These are phyloP conservation scores for Falcaria lacertinaria DNA, from an alignment of 2,888 invertebrate species.

Conservation along the genomic window DNA sequence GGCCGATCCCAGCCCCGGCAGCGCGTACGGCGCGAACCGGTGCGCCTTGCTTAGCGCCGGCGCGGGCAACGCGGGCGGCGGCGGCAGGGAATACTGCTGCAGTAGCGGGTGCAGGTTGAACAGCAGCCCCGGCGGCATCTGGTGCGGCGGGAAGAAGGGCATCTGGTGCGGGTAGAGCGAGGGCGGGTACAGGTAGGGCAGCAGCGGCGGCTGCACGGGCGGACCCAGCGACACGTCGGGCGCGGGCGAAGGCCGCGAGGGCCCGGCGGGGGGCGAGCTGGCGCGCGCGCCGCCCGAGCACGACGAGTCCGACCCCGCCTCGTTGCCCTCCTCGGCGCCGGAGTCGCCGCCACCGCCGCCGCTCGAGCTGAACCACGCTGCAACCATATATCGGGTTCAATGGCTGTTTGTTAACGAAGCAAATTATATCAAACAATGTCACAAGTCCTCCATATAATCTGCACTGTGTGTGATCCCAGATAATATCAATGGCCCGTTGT, in stretches of 20 bases:
- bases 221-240: constrained; percentile 97
- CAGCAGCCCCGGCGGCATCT: constrained; percentile 90
- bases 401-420: too few species aligned
- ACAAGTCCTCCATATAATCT: too few species aligned
- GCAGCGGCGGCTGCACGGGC: constrained; percentile 93
- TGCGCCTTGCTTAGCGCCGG: constrained; percentile 83
- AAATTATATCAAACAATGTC: too few species aligned
- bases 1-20: constrained; percentile 89
- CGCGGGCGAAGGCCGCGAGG: constrained; percentile 86
- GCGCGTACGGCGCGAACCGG: constrained; percentile 93
- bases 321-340: constrained; percentile 82
- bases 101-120: constrained; percentile 94
- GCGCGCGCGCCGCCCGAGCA: constrained; percentile 83
- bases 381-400: constrained; percentile 19
- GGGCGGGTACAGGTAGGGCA: constrained; percentile 95
- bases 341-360: constrained; percentile 79
- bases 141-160: constrained; percentile 86
- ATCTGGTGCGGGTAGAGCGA: constrained; percentile 86
- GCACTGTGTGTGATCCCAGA: too few species aligned
- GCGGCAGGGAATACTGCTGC: constrained; percentile 91
- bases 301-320: constrained; percentile 85
- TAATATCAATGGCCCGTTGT: too few species aligned
- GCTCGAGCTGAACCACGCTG: constrained; percentile 84
- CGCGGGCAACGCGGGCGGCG: constrained; percentile 80
- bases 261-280: constrained; percentile 76